Base-by-base conservation (phyloP, 2,797 vertebrate genomes). In the Prunella strophiata region DNA sequence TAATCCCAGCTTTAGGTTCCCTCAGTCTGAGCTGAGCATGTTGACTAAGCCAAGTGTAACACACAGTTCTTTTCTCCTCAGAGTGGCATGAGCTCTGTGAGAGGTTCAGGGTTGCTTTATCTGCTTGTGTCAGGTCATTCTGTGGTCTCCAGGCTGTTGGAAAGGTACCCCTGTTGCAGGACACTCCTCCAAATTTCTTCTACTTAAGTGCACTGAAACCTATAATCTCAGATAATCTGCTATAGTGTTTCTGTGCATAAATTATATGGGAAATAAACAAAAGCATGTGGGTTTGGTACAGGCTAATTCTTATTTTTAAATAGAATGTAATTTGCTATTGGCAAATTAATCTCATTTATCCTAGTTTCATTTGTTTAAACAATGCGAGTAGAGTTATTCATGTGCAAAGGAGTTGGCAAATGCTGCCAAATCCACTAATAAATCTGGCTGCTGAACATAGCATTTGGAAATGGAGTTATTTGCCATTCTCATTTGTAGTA, bases 271-370 rank as follows among this genome's bases (percentile, higher is more conserved):
- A 91, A 86, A 82, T 38, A 65, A 27, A 73, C n/a, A 76, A 89
- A 87, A 91, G 17, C 42, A 36, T 74, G 68, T 80, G 61, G 65
- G 89, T 96, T 92, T 74, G 36, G 45, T 97, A 45, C 65, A 57
- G 54, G 30, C 8, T 68, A 74, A 78, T 83, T 89, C 16, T 1
- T 80, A 81, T 88, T 94, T 95, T 92, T 73, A 82, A 93, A 90
- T 19, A 88, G 54, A 93, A 75, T 59, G 52, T 86, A 92, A 93
- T 94, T 96, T 95, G 48, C 92, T 96, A 92, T 92, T 92, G 74
- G 70, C 87, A 93, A 95, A 91, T 96, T 92, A 93, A 81, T 91
- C 79, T 95, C 32, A 73, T 92, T 85, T 94, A 91, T 94, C 85
- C 80, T 61, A 54, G 42, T 93, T 92, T 88, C 57, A 61, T 93